Evolutionary conservation across 2,797 vertebrate species (phyloP).

Genomic region (Manis javanica): DNA sequence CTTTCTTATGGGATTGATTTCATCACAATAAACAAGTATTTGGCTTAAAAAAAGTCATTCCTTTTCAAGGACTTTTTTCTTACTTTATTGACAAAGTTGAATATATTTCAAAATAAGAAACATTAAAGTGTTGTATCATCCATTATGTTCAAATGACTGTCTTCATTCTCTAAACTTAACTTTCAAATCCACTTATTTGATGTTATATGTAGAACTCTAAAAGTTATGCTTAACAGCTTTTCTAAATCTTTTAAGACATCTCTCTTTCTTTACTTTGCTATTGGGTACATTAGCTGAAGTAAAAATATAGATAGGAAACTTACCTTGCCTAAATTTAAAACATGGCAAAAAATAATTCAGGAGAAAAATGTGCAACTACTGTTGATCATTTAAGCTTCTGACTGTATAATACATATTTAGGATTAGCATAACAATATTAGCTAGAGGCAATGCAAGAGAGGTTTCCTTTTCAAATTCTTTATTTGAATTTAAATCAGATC

Average conservation of each 20-base stretch:
- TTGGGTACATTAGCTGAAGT: not conserved
- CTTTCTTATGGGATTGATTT: constrained; percentile 24
- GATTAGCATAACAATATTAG: constrained; percentile 73
- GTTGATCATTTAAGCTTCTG: constrained; percentile 55
- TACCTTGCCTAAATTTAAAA: constrained; percentile 57
- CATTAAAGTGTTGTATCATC: not conserved
- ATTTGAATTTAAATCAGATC: constrained; percentile 71
- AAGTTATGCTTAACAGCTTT: constrained; percentile 51
- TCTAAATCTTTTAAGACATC: constrained; percentile 43
- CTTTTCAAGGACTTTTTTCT: not conserved
- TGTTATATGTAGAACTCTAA: not conserved
- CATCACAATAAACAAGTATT: not conserved
- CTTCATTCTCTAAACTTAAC: constrained; percentile 4
- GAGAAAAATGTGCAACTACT: not conserved
- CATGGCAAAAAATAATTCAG: constrained; percentile 41
- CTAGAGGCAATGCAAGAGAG: constrained; percentile 53
- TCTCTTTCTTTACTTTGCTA: constrained; percentile 43
- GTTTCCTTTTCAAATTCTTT: constrained; percentile 56
- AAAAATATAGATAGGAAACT: constrained; percentile 33
- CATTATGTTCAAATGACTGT: not conserved
- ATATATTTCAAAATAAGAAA: constrained; percentile 3
- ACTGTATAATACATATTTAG: constrained; percentile 38
- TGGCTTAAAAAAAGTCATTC: not conserved
- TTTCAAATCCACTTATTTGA: not conserved
- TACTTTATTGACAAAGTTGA: not conserved